Evolutionary conservation across 2,797 vertebrate species (phyloP).

Genomic region (Hafferia zeledoni): DNA sequence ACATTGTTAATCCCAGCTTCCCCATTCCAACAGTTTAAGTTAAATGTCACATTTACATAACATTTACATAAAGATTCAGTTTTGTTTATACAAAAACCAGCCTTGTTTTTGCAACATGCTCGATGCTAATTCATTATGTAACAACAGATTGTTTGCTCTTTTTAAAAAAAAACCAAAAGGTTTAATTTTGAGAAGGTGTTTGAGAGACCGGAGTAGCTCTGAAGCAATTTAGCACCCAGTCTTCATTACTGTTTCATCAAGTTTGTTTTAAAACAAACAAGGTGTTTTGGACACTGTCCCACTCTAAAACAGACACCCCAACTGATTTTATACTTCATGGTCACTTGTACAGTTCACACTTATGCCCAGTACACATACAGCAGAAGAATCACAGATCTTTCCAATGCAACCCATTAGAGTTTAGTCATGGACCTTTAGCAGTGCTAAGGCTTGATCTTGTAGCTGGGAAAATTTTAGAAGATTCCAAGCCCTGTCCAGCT

Average conservation of each 20-base stretch:
- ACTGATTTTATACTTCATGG: neutral
- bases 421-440: fast-evolving
- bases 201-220: neutral
- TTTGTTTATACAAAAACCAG: slow-evolving; percentile 60
- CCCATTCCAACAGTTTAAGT: slow-evolving; percentile 47
- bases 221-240: neutral
- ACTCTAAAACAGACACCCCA: neutral
- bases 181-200: neutral
- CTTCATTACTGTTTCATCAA: neutral
- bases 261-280: neutral
- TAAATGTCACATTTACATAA: slow-evolving; percentile 72
- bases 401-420: neutral
- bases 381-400: neutral
- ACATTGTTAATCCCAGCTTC: slow-evolving; percentile 58
- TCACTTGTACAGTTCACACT: neutral
- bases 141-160: slow-evolving; percentile 54
- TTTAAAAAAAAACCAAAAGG: neutral
- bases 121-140: slow-evolving; percentile 15
- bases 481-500: neutral
- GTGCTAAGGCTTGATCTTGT: fast-evolving
- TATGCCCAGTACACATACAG: neutral
- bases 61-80: slow-evolving; percentile 59
- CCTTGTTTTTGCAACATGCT: slow-evolving; percentile 57
- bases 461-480: neutral
- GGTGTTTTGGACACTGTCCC: neutral